These are phyloP conservation scores for Meloidogyne hapla DNA, from an alignment of 1,140 invertebrate genomes.

Conservation along the genomic window DNA sequence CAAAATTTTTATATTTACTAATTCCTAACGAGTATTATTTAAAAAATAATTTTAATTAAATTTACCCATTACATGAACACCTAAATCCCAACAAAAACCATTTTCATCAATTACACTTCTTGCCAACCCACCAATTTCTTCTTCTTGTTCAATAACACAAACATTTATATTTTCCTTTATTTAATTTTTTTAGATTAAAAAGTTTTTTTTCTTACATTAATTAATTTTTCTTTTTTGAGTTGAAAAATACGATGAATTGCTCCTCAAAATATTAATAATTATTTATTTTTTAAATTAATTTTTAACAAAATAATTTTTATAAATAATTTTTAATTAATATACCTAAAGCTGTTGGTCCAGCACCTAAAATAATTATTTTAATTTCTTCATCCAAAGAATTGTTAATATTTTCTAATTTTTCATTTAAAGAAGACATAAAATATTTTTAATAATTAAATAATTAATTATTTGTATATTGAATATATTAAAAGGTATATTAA, in stretches of 20 bases:
- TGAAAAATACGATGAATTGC: background rate
- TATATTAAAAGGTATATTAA: too few species aligned
- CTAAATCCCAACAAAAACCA: slow-evolving; percentile 48
- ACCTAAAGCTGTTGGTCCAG: slow-evolving; percentile 17
- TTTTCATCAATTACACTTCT: slow-evolving; percentile 34
- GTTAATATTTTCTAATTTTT: background rate
- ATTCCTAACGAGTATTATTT: slow-evolving; percentile 1
- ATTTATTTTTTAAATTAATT: too few species aligned
- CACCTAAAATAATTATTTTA: slow-evolving; percentile 14
- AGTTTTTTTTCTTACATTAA: background rate
- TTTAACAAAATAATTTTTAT: background rate
- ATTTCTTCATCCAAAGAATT: background rate
- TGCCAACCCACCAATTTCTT: slow-evolving; percentile 43
- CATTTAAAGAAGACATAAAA: background rate
- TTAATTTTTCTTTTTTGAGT: background rate
- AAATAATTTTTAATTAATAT: too few species aligned
- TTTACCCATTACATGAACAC: slow-evolving; percentile 45
- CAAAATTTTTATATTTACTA: slow-evolving; percentile 33
- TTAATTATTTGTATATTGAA: too few species aligned
- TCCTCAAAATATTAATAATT: background rate
- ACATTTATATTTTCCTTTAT: slow-evolving; percentile 20
- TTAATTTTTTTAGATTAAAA: background rate
- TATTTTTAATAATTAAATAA: background rate
- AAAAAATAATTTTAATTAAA: slow-evolving; percentile 7
- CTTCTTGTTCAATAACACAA: slow-evolving; percentile 36